phyloP scores from a whole-genome alignment of 53 echinoderm and acorn worm species.

The Zoroaster sp. region DNA sequence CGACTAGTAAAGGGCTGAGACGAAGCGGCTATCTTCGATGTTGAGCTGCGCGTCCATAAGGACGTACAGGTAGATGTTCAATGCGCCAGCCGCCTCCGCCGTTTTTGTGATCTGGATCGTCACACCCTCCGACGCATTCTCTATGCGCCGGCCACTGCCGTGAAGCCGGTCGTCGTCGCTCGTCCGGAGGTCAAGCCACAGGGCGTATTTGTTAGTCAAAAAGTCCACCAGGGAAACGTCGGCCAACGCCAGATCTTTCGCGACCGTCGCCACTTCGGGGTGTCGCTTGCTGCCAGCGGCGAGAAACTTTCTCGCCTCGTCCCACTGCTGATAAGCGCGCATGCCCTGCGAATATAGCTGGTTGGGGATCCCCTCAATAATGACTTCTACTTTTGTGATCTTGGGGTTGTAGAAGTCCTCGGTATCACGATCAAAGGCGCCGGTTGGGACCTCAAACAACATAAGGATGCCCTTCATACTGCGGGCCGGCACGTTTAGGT shows the following conservation, averaged over 20 bases:
- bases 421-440: background rate
- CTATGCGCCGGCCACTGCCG: background rate
- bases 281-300: background rate
- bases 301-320: background rate
- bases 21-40: background rate
- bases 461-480: too few species aligned
- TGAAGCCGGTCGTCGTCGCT: too few species aligned
- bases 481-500: too few species aligned
- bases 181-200: background rate
- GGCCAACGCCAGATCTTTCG: too few species aligned
- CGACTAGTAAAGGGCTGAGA: background rate
- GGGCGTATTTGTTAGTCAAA: too few species aligned
- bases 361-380: too few species aligned
- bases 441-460: too few species aligned
- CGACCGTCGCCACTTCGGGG: background rate
- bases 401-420: too few species aligned
- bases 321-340: background rate
- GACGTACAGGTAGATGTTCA: too few species aligned
- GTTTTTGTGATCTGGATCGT: too few species aligned
- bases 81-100: too few species aligned
- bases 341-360: background rate
- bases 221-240: too few species aligned
- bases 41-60: background rate
- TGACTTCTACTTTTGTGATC: background rate
- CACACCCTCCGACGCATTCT: background rate